phyloP scores from a whole-genome alignment of 2,888 invertebrate genomes.

The Chirona hameri region DNA sequence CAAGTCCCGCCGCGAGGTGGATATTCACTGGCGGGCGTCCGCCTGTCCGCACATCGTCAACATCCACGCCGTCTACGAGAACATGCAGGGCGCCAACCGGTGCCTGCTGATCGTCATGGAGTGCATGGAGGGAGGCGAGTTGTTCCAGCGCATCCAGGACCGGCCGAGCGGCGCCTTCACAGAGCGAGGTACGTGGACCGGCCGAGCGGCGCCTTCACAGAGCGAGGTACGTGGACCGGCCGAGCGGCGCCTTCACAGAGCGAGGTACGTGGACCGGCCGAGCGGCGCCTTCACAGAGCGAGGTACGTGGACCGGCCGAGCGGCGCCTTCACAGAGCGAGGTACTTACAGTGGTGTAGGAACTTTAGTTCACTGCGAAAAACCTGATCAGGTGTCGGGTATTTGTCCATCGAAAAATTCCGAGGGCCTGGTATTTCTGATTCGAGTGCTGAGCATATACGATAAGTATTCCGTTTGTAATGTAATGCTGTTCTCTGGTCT shows the following conservation, averaged over 20 bases:
- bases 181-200: constrained; percentile 67
- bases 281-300: constrained; percentile 63
- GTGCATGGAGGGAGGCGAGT: constrained; percentile 98
- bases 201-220: no score
- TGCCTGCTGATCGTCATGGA: constrained; percentile 99
- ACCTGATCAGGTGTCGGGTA: no score
- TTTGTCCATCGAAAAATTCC: no score
- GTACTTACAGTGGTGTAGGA: constrained; percentile 46
- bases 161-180: constrained; percentile 92
- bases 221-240: constrained; percentile 59
- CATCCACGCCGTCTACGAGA: constrained; percentile 91
- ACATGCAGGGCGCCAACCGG: constrained; percentile 83
- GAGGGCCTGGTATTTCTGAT: no score
- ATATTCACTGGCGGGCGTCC: constrained; percentile 89
- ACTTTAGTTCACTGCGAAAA: no score
- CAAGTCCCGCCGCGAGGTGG: constrained; percentile 91
- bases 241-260: constrained; percentile 53
- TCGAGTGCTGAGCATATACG: no score
- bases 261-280: constrained; percentile 61
- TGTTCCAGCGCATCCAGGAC: constrained; percentile 95
- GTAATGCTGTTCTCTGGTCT: no score
- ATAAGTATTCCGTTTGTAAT: no score
- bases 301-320: constrained; percentile 69
- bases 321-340: constrained; percentile 92
- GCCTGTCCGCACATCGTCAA: constrained; percentile 90